Percentiles rank a stretch among this genome's conserved stretches.
Conservation (phyloP, 2,113 vertebrate genomes). For the Eulemur macaco region DNA sequence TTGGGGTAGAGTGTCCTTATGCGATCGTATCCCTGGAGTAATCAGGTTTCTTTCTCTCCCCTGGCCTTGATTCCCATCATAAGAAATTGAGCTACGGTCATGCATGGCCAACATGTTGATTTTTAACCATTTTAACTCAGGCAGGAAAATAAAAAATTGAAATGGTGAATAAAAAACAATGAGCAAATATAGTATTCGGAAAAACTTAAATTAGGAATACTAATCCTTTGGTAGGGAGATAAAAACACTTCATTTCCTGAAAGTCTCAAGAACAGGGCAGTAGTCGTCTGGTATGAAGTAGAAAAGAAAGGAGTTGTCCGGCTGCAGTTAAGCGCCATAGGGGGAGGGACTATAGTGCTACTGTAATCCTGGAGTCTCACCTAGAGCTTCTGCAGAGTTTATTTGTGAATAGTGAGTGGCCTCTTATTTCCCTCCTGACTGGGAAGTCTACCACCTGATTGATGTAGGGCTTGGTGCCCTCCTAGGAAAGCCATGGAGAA, state of each 20-base stretch:
- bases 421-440: background rate
- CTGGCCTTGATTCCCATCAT: background rate
- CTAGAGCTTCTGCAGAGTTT: background rate
- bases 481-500: background rate
- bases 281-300: background rate
- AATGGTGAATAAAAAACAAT: background rate
- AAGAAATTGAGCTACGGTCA: background rate
- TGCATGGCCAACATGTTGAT: background rate
- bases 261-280: background rate
- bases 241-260: background rate
- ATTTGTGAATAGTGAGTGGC: background rate
- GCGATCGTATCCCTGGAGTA: background rate
- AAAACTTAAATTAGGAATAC: background rate
- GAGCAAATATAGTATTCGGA: background rate
- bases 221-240: background rate
- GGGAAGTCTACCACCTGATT: background rate
- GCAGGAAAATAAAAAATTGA: constrained; percentile 2
- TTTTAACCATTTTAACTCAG: background rate
- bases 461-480: background rate
- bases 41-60: constrained; percentile 6
- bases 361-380: background rate
- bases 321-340: too few relatives aligned
- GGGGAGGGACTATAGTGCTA: background rate
- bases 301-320: background rate
- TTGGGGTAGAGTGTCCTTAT: constrained; percentile 10